Percentiles rank a stretch among this genome's conserved stretches.
phyloP scores from a whole-genome alignment of 2,888 invertebrate genomes.

The Cyclophora punctaria region DNA sequence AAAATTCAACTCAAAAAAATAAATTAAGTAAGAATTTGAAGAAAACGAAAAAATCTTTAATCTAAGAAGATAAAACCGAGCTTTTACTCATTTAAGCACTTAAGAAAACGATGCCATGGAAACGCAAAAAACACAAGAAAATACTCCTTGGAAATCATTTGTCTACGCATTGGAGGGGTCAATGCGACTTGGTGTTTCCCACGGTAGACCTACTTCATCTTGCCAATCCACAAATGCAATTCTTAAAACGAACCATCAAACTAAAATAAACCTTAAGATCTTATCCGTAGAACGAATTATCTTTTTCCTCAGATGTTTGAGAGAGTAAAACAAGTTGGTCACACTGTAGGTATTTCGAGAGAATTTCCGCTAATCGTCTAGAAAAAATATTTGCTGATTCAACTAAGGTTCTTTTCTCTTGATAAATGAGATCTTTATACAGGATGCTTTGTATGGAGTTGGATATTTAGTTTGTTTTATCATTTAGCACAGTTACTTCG shows the following conservation, averaged over 20 bases:
- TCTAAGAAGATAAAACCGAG: neutral
- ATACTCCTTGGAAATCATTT: conserved; percentile 60
- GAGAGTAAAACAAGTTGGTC: conserved; percentile 18
- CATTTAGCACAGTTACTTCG: no score
- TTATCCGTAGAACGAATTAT: no score
- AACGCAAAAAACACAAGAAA: conserved; percentile 42
- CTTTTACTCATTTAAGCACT: conserved; percentile 4
- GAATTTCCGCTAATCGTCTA: conserved; percentile 67
- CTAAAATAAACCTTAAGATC: conserved; percentile 13
- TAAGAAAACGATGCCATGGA: conserved; percentile 6
- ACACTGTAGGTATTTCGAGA: conserved; percentile 56
- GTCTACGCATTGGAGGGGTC: conserved; percentile 66
- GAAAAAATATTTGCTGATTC: conserved; percentile 72
- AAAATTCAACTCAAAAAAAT: no score
- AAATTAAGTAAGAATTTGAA: no score
- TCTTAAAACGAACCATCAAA: no score
- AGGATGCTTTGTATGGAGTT: no score
- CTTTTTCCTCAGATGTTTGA: no score
- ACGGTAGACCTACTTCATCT: conserved; percentile 49
- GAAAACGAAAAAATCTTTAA: no score
- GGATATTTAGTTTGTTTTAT: no score
- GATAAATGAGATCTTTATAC: conserved; percentile 34
- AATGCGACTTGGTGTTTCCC: conserved; percentile 64
- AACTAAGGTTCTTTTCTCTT: conserved; percentile 52
- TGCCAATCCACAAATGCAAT: conserved; percentile 10